These are phyloP conservation scores for Platanista minor DNA, from an alignment of 2,113 vertebrate species.

Conservation along the genomic window DNA sequence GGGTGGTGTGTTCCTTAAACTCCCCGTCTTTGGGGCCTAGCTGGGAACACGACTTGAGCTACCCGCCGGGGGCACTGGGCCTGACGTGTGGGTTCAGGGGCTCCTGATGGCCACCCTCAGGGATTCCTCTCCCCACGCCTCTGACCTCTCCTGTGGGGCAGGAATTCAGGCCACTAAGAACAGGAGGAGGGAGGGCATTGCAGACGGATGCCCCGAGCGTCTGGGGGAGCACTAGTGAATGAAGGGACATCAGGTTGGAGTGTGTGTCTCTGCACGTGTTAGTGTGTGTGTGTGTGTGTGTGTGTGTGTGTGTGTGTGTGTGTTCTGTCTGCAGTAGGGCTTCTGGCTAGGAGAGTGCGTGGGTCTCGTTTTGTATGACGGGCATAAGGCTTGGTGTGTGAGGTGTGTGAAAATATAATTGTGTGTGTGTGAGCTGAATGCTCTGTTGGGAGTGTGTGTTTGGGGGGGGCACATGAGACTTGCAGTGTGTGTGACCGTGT, in stretches of 20 bases:
- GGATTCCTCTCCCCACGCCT: background rate
- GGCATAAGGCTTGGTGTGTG: background rate
- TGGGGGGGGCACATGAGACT: background rate
- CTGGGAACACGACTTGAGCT: background rate
- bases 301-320: background rate
- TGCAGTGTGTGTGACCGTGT: background rate
- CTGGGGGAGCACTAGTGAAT: background rate
- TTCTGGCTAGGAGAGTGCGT: background rate
- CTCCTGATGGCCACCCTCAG: background rate
- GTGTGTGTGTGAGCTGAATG: background rate
- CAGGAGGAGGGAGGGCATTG: background rate
- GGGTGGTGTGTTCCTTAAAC: background rate
- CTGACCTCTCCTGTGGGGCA: background rate
- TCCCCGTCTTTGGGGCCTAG: background rate
- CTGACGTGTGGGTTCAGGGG: background rate
- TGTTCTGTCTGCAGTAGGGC: background rate
- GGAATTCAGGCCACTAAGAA: background rate
- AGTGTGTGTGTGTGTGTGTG: background rate
- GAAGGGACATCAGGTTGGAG: background rate
- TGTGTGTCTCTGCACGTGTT: background rate
- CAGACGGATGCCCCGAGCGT: background rate
- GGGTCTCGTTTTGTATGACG: background rate
- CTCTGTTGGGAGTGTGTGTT: background rate
- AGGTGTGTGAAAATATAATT: background rate
- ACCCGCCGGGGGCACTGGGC: fast-evolving